Conservation (phyloP, 2,888 invertebrate species). For the Exephanes ischioxanthus region DNA sequence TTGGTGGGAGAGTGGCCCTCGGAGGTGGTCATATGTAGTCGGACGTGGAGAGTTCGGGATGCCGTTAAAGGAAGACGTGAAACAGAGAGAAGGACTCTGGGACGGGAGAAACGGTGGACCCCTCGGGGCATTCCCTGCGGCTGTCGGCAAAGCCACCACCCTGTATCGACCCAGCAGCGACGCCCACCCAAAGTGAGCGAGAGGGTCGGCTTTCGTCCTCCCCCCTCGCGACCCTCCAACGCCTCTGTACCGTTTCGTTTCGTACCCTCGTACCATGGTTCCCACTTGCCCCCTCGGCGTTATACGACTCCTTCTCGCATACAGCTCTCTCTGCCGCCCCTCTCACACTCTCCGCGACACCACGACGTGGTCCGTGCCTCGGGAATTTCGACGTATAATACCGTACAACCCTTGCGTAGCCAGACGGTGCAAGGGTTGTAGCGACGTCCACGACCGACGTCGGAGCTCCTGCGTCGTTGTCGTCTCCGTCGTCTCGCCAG, state of each 20-base stretch:
- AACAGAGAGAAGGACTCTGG: conserved; percentile 38
- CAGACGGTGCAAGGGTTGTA: conserved; percentile 3
- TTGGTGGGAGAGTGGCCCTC: conserved; percentile 29
- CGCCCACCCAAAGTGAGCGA: conserved; percentile 76
- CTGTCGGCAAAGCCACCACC: conserved; percentile 78
- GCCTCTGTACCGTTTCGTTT: conserved; percentile 30
- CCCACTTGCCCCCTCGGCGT: conserved; percentile 1
- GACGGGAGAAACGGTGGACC: conserved; percentile 53
- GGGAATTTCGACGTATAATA: conserved; percentile 46
- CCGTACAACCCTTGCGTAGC: conserved; percentile 15
- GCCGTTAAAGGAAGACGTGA: conserved; percentile 37
- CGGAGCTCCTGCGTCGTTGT: conserved; percentile 27
- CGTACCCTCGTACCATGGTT: not conserved
- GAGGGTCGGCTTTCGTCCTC: conserved; percentile 9
- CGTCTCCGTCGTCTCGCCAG: conserved; percentile 26
- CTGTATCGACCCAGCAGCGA: conserved; percentile 81
- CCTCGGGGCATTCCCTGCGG: conserved; percentile 73
- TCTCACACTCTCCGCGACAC: conserved; percentile 24
- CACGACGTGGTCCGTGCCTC: conserved; percentile 22
- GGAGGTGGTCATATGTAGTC: not conserved
- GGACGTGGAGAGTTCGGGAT: conserved; percentile 29
- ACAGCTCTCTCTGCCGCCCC: conserved; percentile 14
- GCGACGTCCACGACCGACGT: conserved; percentile 4
- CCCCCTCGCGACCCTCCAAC: conserved; percentile 18
- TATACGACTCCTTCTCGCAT: conserved; percentile 49